Percentiles rank a stretch among this genome's conserved stretches.
Evolutionary conservation across 2,888 invertebrate genomes (phyloP).

Genomic region (Acanthopleura granulata): DNA sequence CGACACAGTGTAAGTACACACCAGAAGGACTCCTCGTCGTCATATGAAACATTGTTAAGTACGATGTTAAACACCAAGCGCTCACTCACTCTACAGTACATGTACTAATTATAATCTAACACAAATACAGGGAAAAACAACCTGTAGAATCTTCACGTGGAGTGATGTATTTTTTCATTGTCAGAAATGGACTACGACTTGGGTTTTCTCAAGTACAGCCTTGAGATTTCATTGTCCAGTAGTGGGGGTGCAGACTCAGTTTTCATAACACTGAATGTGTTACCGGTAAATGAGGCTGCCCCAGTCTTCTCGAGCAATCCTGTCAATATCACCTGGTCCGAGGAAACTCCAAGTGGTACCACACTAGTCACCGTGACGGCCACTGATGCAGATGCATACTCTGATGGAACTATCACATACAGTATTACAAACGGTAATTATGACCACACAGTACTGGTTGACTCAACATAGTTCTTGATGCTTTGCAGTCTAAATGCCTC

Average conservation of each 20-base stretch:
- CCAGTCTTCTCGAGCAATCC: conserved; percentile 21
- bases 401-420: conserved; percentile 33
- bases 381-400: conserved; percentile 19
- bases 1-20: too few species aligned
- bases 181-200: conserved; percentile 52
- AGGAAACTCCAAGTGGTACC: conserved; percentile 17
- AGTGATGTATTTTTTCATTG: too few species aligned
- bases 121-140: too few species aligned
- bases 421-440: conserved; percentile 36
- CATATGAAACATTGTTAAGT: too few species aligned
- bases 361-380: conserved; percentile 18
- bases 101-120: too few species aligned
- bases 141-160: too few species aligned
- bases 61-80: too few species aligned
- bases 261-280: conserved; percentile 20
- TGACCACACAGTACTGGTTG: too few species aligned
- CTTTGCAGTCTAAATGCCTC: too few species aligned
- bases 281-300: conserved; percentile 26
- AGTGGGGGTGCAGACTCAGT: conserved; percentile 23
- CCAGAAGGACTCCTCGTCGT: too few species aligned
- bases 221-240: conserved; percentile 42
- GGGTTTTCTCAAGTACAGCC: conserved; percentile 36
- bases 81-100: too few species aligned
- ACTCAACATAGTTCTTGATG: too few species aligned
- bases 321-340: conserved; percentile 17